Evolutionary conservation across 2,113 vertebrate species (phyloP).

Genomic region (Ascaphus truei): DNA sequence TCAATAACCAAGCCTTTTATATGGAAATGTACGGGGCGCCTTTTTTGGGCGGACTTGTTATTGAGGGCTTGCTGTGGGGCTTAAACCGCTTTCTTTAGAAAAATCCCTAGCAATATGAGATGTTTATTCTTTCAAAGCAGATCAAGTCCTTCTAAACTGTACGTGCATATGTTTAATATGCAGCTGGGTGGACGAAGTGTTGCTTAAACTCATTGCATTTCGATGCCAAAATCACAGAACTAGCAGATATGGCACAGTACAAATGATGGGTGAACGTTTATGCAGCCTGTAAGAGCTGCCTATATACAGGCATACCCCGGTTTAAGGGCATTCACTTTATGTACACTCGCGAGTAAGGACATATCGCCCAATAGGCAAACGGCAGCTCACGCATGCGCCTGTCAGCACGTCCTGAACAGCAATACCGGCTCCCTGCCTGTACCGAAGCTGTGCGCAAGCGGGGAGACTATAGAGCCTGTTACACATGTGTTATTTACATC

Average conservation of each 20-base stretch:
- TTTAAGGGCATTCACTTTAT: no score
- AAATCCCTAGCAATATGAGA: neutral
- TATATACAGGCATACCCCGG: no score
- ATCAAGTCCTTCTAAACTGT: neutral
- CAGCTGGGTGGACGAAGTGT: neutral
- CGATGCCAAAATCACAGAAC: neutral
- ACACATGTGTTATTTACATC: no score
- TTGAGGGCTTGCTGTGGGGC: conserved; percentile 21
- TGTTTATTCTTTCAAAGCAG: neutral
- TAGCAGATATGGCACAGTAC: neutral
- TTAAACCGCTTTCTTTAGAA: neutral
- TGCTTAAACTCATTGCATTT: neutral
- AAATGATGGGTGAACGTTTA: neutral
- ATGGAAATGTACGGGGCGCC: conserved; percentile 46
- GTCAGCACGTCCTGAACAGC: no score
- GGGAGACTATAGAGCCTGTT: no score
- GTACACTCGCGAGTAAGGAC: no score
- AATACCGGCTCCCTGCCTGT: no score
- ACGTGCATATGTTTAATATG: neutral
- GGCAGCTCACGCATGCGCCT: no score
- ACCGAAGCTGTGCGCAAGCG: no score
- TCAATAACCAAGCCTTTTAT: conserved; percentile 54
- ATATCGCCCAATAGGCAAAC: no score
- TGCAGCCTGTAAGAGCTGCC: neutral
- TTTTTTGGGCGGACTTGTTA: conserved; percentile 6